Evolutionary conservation across 1,140 invertebrate species (phyloP).

Genomic region (Drosophila parvula): DNA sequence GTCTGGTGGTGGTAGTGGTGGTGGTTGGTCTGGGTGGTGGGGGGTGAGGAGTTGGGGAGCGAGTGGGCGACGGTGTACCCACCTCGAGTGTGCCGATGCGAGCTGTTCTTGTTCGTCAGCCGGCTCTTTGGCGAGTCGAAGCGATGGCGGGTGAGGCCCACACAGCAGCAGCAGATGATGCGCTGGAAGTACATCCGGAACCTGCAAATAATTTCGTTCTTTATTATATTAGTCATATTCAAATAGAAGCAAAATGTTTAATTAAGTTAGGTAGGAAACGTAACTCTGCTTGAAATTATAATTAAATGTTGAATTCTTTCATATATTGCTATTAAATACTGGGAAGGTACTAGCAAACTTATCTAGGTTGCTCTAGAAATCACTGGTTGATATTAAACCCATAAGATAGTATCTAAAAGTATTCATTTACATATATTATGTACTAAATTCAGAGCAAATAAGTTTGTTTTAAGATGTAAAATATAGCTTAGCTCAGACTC

Average conservation of each 20-base stretch:
- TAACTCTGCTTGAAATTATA: too few relatives aligned
- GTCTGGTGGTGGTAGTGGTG: slow-evolving; percentile 1
- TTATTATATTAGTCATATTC: neutral
- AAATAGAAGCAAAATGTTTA: neutral
- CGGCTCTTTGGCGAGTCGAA: slow-evolving; percentile 69
- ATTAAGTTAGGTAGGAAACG: neutral
- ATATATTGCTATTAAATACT: too few relatives aligned
- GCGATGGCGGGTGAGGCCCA: slow-evolving; percentile 50
- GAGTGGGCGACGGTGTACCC: slow-evolving; percentile 43
- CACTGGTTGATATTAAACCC: too few relatives aligned
- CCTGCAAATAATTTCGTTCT: slow-evolving; percentile 58
- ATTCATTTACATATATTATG: too few relatives aligned
- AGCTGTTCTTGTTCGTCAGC: slow-evolving; percentile 70
- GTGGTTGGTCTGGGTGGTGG: slow-evolving; percentile 18
- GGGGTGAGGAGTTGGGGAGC: slow-evolving; percentile 24
- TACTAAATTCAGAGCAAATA: too few relatives aligned
- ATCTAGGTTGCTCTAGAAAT: too few relatives aligned
- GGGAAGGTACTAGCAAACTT: too few relatives aligned
- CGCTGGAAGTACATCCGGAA: slow-evolving; percentile 86
- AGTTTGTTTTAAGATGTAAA: too few relatives aligned
- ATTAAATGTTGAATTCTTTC: neutral
- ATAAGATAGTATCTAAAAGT: too few relatives aligned
- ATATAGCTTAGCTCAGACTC: too few relatives aligned
- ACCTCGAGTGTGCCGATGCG: slow-evolving; percentile 70
- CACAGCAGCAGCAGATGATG: slow-evolving; percentile 85